Base-by-base conservation (phyloP, 2,888 invertebrate genomes). In the Tridacna gigas region DNA sequence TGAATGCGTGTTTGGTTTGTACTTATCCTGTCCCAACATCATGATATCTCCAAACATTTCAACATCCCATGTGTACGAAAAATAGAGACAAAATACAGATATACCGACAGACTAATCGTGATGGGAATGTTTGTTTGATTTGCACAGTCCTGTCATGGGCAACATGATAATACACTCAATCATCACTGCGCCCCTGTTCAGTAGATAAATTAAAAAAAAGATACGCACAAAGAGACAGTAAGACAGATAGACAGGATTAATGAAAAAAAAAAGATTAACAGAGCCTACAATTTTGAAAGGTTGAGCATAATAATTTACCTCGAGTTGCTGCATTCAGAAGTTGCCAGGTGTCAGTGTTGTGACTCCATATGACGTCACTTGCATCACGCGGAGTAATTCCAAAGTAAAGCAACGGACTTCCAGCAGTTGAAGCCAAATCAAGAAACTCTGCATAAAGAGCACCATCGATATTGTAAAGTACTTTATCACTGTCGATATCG, bases 41-140 rank as follows among this genome's bases (percentile, higher is more conserved):
- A 97, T 95, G 47, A 98, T 96, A 93, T 98, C 98, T 0, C 97
- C 98, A n/a, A n/a, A n/a, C n/a, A n/a, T n/a, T 95, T 98, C 98
- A 0, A 88, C n/a, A n/a, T n/a, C n/a, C n/a, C n/a, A n/a, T n/a
- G n/a, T n/a, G n/a, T n/a, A n/a, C n/a, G n/a, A n/a, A 37, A 37
- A 37, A 37, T 37, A 37, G 37, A 37, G 7, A 37, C 7, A 37
- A 37, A 37, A 4, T 37, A 37, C 37, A 37, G 37, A 37, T 37
- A 37, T 4, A 37, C 37, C 3, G 37, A 37, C 37, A 37, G 37
- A 37, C 37, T 37, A 7, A 37, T 37, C 7, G 37, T 37, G 37
- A 37, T 37, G 37, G 37, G 37, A 37, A 37, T 37, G 7, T 37
- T 37, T 37, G 37, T 37, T 4, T 7, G 7, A 7, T 37, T 37